phyloP scores from a whole-genome alignment of 2,113 vertebrate species.

The Jacana jacana region DNA sequence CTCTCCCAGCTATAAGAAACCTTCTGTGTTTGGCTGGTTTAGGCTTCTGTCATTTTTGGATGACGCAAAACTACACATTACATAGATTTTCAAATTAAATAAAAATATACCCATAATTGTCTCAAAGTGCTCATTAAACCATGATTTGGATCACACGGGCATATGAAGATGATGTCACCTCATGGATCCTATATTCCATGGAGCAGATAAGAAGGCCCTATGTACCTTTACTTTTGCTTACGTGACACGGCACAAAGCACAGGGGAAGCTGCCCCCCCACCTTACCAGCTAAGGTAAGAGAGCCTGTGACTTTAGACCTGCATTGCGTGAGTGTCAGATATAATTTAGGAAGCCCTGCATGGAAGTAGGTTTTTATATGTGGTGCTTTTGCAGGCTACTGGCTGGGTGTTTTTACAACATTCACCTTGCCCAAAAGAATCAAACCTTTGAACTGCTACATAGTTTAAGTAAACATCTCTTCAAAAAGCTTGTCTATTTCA shows the following conservation, averaged over 20 bases:
- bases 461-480: neutral
- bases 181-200: rapidly evolving
- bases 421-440: neutral
- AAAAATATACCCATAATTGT: neutral
- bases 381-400: neutral
- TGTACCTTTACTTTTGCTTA: neutral
- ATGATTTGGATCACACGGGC: neutral
- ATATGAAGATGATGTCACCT: neutral
- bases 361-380: neutral
- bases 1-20: slow-evolving; percentile 33
- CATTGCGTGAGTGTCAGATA: neutral
- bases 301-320: neutral
- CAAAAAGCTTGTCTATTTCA: neutral
- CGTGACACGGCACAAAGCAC: neutral
- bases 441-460: neutral
- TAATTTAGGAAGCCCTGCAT: neutral
- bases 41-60: neutral
- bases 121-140: neutral
- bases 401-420: neutral
- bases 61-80: neutral
- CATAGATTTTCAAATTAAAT: neutral
- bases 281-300: neutral
- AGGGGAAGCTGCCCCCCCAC: neutral
- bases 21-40: neutral
- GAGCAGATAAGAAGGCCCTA: neutral